These are phyloP conservation scores for Calameuta pallipes DNA, from an alignment of 2,888 invertebrate species.

Conservation along the genomic window DNA sequence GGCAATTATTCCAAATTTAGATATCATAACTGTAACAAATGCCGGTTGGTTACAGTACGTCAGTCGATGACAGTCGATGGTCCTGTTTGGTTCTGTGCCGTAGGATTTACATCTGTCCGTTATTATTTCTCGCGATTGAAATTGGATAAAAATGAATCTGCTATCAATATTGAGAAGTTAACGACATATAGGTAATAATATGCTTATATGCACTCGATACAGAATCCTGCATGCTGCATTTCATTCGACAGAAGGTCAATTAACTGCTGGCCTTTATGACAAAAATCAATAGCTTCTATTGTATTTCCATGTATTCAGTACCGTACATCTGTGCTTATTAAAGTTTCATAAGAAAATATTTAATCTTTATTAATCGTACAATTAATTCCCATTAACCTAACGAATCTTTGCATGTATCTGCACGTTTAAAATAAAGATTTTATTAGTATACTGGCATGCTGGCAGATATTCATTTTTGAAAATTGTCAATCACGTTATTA, in stretches of 20 bases:
- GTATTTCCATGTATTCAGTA: background rate
- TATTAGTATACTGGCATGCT: background rate
- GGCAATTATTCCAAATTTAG: background rate
- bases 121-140: background rate
- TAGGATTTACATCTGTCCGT: background rate
- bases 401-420: background rate
- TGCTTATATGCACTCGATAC: background rate
- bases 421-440: background rate
- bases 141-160: background rate
- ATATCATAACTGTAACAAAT: background rate
- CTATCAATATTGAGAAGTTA: background rate
- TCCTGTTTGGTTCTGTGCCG: background rate
- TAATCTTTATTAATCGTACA: background rate
- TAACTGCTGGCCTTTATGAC: background rate
- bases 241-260: background rate
- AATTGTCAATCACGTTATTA: background rate
- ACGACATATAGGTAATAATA: background rate
- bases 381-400: background rate
- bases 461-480: background rate
- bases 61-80: background rate
- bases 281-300: background rate
- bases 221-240: background rate
- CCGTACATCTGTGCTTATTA: background rate
- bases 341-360: background rate
- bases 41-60: background rate